Evolutionary conservation across 2,888 invertebrate species (phyloP).

Genomic region (Callinectes sapidus): DNA sequence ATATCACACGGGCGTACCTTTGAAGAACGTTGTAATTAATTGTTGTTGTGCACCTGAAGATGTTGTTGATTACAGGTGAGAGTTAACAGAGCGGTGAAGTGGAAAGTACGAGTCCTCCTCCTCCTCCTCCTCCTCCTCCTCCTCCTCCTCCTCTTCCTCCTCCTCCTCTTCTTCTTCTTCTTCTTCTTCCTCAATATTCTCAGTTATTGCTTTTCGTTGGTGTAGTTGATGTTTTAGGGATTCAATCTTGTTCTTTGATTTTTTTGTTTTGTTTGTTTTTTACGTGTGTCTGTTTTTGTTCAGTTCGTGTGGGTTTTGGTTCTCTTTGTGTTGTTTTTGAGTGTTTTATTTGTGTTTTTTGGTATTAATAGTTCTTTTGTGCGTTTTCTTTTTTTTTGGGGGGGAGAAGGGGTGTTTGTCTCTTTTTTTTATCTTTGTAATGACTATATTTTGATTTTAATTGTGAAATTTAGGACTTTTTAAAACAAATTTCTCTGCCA

Average conservation of each 20-base stretch:
- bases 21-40: conserved; percentile 1
- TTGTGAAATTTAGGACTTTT: no score
- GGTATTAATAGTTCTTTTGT: no score
- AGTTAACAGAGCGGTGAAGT: conserved; percentile 22
- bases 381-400: neutral
- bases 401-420: no score
- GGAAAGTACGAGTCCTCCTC: conserved; percentile 6
- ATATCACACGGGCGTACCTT: conserved; percentile 9
- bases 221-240: neutral
- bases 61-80: conserved; percentile 28
- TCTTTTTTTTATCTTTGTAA: no score
- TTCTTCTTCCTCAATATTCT: neutral
- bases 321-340: no score
- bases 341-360: no score
- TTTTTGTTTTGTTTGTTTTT: neutral
- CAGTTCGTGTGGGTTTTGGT: no score
- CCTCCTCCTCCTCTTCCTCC: conserved; percentile 16
- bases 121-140: conserved; percentile 8
- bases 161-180: neutral
- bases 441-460: neutral
- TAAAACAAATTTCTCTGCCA: no score
- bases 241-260: neutral
- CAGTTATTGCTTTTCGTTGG: neutral
- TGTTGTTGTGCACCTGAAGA: conserved; percentile 30
- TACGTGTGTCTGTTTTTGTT: neutral